Conservation (phyloP, 2,797 vertebrate species). For the Taeniopygia guttata region DNA sequence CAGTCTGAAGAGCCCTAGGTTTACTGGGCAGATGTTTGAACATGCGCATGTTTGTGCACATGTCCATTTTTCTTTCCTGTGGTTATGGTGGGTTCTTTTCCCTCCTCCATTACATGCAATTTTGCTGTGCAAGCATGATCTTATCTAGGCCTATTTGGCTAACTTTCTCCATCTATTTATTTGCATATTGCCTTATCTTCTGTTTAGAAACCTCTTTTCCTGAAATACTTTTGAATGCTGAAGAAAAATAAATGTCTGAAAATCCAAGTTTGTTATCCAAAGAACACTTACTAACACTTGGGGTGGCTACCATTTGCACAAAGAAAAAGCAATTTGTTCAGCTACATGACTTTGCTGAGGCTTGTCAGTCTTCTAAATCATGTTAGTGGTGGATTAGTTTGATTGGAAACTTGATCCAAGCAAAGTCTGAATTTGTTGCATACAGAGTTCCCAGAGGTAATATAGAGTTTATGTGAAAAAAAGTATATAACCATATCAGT, state of each 20-base stretch:
- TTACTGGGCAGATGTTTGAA: neutral
- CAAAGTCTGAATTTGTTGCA: slow-evolving; percentile 54
- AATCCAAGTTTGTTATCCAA: neutral
- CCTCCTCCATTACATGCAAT: neutral
- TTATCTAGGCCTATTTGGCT: neutral
- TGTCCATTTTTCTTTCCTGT: neutral
- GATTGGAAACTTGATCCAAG: slow-evolving; percentile 55
- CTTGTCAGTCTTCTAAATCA: slow-evolving; percentile 60
- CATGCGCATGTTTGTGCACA: neutral
- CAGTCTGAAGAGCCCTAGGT: neutral
- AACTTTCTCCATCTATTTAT: neutral
- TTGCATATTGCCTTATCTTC: slow-evolving; percentile 9
- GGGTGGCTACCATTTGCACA: neutral
- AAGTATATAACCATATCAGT: neutral
- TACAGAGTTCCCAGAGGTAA: slow-evolving; percentile 6
- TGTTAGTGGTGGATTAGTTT: slow-evolving; percentile 63
- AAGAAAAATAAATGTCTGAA: slow-evolving; percentile 25
- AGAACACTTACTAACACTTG: slow-evolving; percentile 12
- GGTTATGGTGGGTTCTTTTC: neutral
- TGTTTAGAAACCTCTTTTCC: slow-evolving; percentile 20
- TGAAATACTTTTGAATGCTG: slow-evolving; percentile 1
- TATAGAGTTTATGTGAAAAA: slow-evolving; percentile 64
- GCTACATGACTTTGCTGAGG: slow-evolving; percentile 23
- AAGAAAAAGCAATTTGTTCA: slow-evolving; percentile 25
- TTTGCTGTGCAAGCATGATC: neutral